Evolutionary conservation across 2,797 vertebrate genomes (phyloP).

Genomic region (Nannoperca obscura): DNA sequence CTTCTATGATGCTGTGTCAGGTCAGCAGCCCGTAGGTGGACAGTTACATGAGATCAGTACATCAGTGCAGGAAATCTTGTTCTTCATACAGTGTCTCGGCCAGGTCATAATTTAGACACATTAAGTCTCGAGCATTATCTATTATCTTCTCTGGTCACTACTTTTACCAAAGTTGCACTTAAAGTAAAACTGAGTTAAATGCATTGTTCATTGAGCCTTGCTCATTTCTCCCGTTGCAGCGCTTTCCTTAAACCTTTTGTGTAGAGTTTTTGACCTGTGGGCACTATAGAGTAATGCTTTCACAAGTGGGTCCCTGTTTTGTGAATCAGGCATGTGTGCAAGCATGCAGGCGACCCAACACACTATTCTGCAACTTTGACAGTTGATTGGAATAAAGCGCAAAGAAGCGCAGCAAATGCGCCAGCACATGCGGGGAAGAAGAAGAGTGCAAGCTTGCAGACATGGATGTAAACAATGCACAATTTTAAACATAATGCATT

Average conservation of each 20-base stretch:
- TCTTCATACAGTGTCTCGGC: neutral
- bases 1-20: slow-evolving; percentile 95
- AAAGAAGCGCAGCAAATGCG: neutral
- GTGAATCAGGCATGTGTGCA: neutral
- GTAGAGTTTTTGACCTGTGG: neutral
- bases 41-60: neutral
- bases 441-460: neutral
- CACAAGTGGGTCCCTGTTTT: neutral
- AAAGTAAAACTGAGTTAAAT: neutral
- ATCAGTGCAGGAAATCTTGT: neutral
- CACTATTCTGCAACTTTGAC: neutral
- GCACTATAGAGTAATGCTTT: neutral
- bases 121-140: neutral
- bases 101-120: neutral
- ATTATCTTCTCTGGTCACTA: neutral
- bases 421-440: neutral
- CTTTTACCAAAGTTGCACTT: neutral
- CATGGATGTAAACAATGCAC: neutral
- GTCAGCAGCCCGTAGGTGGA: slow-evolving; percentile 76
- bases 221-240: neutral
- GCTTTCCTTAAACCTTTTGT: neutral
- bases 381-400: neutral
- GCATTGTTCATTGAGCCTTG: neutral
- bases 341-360: neutral
- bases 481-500: neutral